Base-by-base conservation (phyloP, 2,113 vertebrate species). In the Drymodes brunneopygia region DNA sequence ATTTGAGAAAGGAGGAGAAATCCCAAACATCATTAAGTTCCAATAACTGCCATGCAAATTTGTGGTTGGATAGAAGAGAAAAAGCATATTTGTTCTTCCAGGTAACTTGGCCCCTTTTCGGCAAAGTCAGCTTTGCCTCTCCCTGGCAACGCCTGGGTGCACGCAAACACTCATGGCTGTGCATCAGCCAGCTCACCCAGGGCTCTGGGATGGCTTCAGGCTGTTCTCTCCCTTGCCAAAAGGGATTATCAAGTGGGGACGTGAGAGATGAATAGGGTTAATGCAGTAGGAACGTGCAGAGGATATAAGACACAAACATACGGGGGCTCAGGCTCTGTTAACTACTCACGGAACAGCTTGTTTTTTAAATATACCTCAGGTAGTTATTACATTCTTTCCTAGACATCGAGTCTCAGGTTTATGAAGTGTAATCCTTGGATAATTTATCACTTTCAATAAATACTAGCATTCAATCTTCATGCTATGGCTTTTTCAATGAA, bases 371-470 rank as follows among this genome's bases (percentile, higher is more conserved):
- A 58, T 62, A 69, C 24, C 47, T 92, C 19, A 62, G 31, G 71
- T 33, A 79, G n/a, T 81, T 77, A 54, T 51, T 92, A 51, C 28
- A 54, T 81, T 86, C 90, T 95, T 93, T 70, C 58, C 70, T 88
- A 80, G 77, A 65, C 54, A 42, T 20, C 18, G 47, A 86, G 57
- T 66, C 65, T 50, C 23, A 24, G 72, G 83, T 91, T 93, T 94
- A 70, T 86, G 78, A 95, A 73, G 75, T 62, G 47, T 82, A 94
- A 77, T 86, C 67, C 88, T 73, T 66, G 74, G 61, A 78, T 77
- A 78, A 88, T 93, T 96, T 94, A 94, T 97, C 62, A 60, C 65
- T 93, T 96, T 78, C 67, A 93, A 80, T 77, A 96, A 95, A 88
- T 86, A 86, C 75, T 36, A 67, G 67, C 40, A 70, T 94, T 94